Evolutionary conservation across 1,140 invertebrate species (phyloP).

Genomic region (Temnothorax nylanderi): DNA sequence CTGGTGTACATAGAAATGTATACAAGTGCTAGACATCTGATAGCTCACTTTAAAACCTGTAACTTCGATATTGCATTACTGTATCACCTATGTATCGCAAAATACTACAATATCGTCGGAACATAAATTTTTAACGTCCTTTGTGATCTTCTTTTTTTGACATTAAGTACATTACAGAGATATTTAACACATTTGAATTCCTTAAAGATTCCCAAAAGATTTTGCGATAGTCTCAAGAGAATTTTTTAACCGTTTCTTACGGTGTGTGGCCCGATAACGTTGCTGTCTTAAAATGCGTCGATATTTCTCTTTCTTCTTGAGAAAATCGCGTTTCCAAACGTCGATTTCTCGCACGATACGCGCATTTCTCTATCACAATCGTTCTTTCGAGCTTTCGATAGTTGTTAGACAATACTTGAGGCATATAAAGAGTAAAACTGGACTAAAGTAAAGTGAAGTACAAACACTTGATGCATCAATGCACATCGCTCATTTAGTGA

Average conservation of each 20-base stretch:
- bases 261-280: not conserved
- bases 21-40: slow-evolving; percentile 34
- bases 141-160: slow-evolving; percentile 6
- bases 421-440: slow-evolving; percentile 61
- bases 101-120: slow-evolving; percentile 1
- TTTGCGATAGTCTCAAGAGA: not conserved
- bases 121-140: slow-evolving; percentile 9
- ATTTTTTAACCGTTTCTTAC: not conserved
- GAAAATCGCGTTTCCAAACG: not conserved
- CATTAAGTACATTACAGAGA: slow-evolving; percentile 30
- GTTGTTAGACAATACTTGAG: slow-evolving; percentile 66
- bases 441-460: slow-evolving; percentile 59
- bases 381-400: slow-evolving; percentile 50
- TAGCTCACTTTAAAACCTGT: slow-evolving; percentile 38
- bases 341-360: slow-evolving; percentile 16
- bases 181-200: slow-evolving; percentile 28
- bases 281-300: not conserved
- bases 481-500: slow-evolving; percentile 43
- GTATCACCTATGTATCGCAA: slow-evolving; percentile 14
- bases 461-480: slow-evolving; percentile 68
- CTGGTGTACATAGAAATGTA: not conserved
- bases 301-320: not conserved
- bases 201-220: not conserved
- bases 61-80: not conserved
- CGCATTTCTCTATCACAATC: slow-evolving; percentile 67